These are phyloP conservation scores for Condylostylus longicornis DNA, from an alignment of 1,140 invertebrate genomes.

Conservation along the genomic window DNA sequence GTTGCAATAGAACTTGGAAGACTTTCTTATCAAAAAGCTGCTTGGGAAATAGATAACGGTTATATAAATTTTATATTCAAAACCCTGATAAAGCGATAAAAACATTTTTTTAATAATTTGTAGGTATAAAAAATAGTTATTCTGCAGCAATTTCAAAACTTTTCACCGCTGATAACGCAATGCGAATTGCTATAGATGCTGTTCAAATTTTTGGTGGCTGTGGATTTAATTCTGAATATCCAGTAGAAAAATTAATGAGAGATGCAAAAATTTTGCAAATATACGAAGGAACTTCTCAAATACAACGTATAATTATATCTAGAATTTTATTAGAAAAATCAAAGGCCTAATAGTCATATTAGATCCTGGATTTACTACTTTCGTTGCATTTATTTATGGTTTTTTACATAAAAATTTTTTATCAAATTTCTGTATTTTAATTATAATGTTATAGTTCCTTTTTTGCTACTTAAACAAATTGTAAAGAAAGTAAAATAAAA, in stretches of 20 bases:
- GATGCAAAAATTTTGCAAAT: slow-evolving; percentile 99
- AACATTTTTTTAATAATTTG: slow-evolving; percentile 1
- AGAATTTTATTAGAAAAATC: too few relatives aligned
- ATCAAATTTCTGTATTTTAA: too few relatives aligned
- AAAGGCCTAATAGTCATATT: too few relatives aligned
- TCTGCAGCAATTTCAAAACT: slow-evolving; percentile 87
- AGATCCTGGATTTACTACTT: too few relatives aligned
- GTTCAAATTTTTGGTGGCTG: slow-evolving; percentile 95
- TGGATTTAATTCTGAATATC: slow-evolving; percentile 96
- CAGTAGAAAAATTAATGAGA: slow-evolving; percentile 97
- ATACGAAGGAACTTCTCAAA: slow-evolving; percentile 95
- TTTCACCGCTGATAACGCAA: slow-evolving; percentile 82
- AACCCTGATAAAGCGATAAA: slow-evolving; percentile 1
- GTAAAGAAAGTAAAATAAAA: too few relatives aligned
- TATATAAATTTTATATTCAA: slow-evolving; percentile 27
- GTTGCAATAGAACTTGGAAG: slow-evolving; percentile 78
- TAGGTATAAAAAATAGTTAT: slow-evolving; percentile 60
- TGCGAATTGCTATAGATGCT: slow-evolving; percentile 89
- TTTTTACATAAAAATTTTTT: too few relatives aligned
- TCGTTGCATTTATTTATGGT: too few relatives aligned
- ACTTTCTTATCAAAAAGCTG: slow-evolving; percentile 69
- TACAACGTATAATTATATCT: slow-evolving; percentile 90
- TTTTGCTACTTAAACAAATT: too few relatives aligned
- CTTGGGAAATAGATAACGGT: slow-evolving; percentile 82
- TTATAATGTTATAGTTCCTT: too few relatives aligned